Evolutionary conservation across 2,888 invertebrate genomes (phyloP).

Genomic region (Pseudeuparius sepicola): DNA sequence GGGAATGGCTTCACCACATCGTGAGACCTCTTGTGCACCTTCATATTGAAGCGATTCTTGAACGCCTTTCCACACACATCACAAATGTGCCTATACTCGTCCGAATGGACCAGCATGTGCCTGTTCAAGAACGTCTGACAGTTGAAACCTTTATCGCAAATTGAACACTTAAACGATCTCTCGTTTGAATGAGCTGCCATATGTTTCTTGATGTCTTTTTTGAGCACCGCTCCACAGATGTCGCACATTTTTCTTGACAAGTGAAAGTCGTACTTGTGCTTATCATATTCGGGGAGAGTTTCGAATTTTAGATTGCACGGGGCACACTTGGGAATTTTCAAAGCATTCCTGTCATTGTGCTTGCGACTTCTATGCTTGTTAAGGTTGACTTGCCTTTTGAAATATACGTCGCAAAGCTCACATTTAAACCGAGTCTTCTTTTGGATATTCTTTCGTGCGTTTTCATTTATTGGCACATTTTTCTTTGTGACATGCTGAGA

Average conservation of each 20-base stretch:
- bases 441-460: slow-evolving; percentile 25
- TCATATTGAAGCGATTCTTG: slow-evolving; percentile 18
- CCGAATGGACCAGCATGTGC: slow-evolving; percentile 45
- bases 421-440: too few relatives aligned
- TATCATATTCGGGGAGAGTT: too few relatives aligned
- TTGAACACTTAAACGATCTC: slow-evolving; percentile 26
- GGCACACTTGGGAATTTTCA: too few relatives aligned
- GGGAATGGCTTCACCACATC: slow-evolving; percentile 21
- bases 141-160: slow-evolving; percentile 24
- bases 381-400: too few relatives aligned
- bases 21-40: slow-evolving; percentile 23
- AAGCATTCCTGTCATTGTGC: too few relatives aligned
- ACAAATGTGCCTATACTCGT: slow-evolving; percentile 34
- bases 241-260: too few relatives aligned
- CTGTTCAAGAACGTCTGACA: slow-evolving; percentile 20
- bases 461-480: slow-evolving; percentile 2
- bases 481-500: too few relatives aligned
- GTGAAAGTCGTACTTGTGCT: too few relatives aligned
- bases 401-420: slow-evolving; percentile 19
- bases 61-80: slow-evolving; percentile 41
- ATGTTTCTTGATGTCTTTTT: slow-evolving; percentile 42
- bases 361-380: too few relatives aligned
- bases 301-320: too few relatives aligned
- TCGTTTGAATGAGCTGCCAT: slow-evolving; percentile 29
- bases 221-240: too few relatives aligned